A percentile compares a stretch with the other conserved stretches of the same genome.
These are phyloP conservation scores for Pseudopodoces humilis DNA, from an alignment of 2,113 vertebrate genomes.

Conservation along the genomic window DNA sequence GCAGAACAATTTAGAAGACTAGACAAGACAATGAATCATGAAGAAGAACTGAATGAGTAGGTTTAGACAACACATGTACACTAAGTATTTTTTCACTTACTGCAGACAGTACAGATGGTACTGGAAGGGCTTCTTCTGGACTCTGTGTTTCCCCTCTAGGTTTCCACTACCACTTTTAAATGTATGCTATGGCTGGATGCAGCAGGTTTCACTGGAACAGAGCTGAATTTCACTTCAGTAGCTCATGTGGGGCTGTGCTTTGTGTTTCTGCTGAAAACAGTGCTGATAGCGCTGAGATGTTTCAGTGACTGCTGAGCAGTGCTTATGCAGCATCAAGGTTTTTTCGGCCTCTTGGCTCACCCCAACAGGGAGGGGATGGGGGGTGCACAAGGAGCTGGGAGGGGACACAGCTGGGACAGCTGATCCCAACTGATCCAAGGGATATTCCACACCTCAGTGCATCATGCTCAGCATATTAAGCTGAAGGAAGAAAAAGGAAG, in stretches of 20 bases:
- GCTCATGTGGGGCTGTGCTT: neutral
- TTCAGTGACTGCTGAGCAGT: neutral
- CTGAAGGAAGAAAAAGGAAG: neutral
- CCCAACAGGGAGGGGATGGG: neutral
- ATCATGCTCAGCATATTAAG: neutral
- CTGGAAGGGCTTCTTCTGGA: neutral
- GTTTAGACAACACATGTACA: neutral
- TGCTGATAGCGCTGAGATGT: no score
- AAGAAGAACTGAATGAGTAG: neutral
- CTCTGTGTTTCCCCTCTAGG: neutral
- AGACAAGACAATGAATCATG: neutral
- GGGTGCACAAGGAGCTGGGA: neutral
- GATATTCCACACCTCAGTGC: neutral
- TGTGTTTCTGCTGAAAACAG: neutral
- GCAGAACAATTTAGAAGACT: neutral
- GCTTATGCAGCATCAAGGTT: neutral
- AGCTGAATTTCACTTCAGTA: neutral
- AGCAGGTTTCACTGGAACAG: neutral
- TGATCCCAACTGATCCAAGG: neutral
- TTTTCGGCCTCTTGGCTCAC: neutral
- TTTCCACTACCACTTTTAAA: neutral
- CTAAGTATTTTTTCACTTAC: neutral
- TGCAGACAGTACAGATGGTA: neutral
- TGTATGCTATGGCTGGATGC: neutral
- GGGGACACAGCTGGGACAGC: neutral